Conservation (phyloP, 2,113 vertebrate genomes). For the Phalacrocorax carbo region DNA sequence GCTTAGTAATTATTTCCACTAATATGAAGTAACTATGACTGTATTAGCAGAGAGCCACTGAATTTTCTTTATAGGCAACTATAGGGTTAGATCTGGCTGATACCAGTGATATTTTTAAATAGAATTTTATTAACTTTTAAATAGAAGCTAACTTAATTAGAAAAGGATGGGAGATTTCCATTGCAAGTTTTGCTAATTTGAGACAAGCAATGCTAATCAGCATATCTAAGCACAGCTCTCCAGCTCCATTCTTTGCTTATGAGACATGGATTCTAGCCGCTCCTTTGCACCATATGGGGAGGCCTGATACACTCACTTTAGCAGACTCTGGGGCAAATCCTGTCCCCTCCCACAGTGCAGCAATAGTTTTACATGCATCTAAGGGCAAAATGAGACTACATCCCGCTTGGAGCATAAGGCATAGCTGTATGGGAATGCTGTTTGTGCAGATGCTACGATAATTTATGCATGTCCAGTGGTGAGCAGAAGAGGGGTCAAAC, state of each 20-base stretch:
- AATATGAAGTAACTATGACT: neutral
- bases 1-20: neutral
- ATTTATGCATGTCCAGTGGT: neutral
- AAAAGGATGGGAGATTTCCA: conserved; percentile 1
- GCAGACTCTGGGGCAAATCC: neutral
- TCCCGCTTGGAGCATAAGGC: neutral
- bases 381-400: neutral
- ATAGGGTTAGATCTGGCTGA: neutral
- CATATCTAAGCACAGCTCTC: neutral
- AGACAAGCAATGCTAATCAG: neutral
- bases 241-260: neutral
- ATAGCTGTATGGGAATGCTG: neutral
- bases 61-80: neutral
- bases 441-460: neutral
- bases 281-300: neutral
- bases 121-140: neutral
- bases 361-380: neutral
- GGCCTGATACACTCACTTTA: neutral
- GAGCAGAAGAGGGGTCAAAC: neutral
- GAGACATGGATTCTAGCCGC: neutral
- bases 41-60: neutral
- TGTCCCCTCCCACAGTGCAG: neutral
- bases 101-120: neutral
- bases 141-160: neutral
- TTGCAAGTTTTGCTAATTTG: neutral